Evolutionary conservation across 2,797 vertebrate species (phyloP).

Genomic region (Petrocephalus sullivani): DNA sequence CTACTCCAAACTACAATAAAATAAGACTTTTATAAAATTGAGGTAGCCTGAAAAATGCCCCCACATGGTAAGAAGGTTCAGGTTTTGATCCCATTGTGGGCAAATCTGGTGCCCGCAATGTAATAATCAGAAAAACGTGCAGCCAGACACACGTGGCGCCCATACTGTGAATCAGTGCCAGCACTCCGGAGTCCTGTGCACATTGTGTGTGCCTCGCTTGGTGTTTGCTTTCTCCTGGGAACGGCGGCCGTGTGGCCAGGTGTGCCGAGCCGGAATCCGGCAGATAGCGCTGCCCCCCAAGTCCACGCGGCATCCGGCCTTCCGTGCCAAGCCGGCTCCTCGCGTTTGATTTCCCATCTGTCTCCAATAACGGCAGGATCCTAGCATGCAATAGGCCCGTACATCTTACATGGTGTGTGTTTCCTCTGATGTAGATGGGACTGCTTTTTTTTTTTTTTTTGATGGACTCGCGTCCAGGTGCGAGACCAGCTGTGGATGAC

Average conservation of each 20-base stretch:
- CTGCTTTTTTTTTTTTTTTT: neutral
- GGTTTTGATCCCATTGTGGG: neutral
- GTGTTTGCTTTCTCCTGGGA: neutral
- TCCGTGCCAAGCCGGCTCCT: neutral
- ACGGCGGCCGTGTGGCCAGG: neutral
- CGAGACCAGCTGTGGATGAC: slow-evolving; percentile 46
- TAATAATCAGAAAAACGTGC: neutral
- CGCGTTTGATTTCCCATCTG: neutral
- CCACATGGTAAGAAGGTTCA: neutral
- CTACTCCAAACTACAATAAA: neutral
- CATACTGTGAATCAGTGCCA: neutral
- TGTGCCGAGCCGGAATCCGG: neutral
- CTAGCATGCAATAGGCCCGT: neutral
- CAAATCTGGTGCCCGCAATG: neutral
- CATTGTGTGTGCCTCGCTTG: neutral
- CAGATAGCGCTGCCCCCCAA: neutral
- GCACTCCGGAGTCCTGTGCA: neutral
- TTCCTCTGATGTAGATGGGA: neutral
- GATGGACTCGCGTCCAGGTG: slow-evolving; percentile 33
- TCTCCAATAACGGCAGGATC: neutral
- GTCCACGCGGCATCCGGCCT: neutral
- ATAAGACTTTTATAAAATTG: neutral
- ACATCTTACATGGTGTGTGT: neutral
- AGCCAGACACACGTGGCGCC: neutral
- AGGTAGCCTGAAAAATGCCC: neutral